phyloP scores from a whole-genome alignment of 2,113 vertebrate species.

The Silurus meridionalis region DNA sequence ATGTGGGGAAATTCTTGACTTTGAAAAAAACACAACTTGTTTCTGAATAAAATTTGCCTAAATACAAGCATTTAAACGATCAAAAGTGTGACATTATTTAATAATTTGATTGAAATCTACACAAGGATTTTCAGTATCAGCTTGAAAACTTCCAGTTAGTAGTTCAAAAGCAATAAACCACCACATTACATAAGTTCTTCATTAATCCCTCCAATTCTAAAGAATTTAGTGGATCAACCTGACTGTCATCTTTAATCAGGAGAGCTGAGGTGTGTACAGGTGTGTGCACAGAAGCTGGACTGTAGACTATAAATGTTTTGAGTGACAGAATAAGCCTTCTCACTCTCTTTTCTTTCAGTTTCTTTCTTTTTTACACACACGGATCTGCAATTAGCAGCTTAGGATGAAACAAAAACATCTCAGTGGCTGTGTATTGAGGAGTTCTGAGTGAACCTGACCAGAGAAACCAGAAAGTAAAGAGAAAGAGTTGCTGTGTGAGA shows the following conservation, averaged over 20 bases:
- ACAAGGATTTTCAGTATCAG: not conserved
- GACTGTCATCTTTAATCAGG: not conserved
- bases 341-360: not conserved
- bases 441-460: constrained; percentile 18
- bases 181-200: not conserved
- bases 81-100: not conserved
- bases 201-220: not conserved
- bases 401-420: constrained; percentile 39
- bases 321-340: not conserved
- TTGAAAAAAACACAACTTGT: not conserved
- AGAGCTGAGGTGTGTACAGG: not conserved
- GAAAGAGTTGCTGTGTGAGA: not conserved
- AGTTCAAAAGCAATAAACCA: not conserved
- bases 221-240: not conserved
- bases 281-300: not conserved
- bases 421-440: constrained; percentile 10
- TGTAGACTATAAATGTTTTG: not conserved
- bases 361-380: not conserved
- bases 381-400: constrained; percentile 42
- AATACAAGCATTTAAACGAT: not conserved
- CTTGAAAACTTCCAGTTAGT: not conserved
- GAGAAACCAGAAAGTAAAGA: constrained; percentile 31
- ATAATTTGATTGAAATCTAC: not conserved
- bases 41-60: not conserved
- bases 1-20: not conserved